Base-by-base conservation (phyloP, 2,797 vertebrate genomes). In the Aphelocoma californica region DNA sequence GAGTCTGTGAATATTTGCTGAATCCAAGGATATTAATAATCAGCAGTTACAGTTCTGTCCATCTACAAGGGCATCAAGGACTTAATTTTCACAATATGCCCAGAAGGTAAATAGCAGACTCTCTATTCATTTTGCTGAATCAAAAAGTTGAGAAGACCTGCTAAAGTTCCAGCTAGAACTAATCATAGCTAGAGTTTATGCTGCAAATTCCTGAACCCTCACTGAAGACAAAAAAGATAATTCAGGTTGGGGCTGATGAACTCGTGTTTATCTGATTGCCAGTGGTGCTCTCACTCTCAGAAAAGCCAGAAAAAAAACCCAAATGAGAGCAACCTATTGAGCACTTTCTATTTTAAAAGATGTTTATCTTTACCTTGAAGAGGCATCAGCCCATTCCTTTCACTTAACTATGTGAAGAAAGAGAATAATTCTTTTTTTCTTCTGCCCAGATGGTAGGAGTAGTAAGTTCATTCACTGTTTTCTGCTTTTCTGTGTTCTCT, bases 1-100 rank as follows among this genome's bases (percentile, higher is more conserved):
- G 6, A 91, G 25, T 58, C 81, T 92, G 58, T 71, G 73, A 83
- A n/a, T 81, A 88, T 81, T 88, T 81, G 69, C 91, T 91, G 85
- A 90, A 75, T 83, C 24, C 75, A 56, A 90, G 51, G 58, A 48
- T 83, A 66, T 81, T 81, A 79, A 69, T 73, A 74, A 82, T 64
- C 31, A 61, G 17, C 57, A 38, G 42, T 65, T 84, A 71, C 47
- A 75, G 36, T 48, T 89, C 58, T 73, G 58, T 86, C 75, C 57
- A 18, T 78, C 65, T 88, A 53, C 75, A 90, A 73, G 36, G 29
- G 29, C 47, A 81, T 53, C 70, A 84, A 80, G 66, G 47, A 91
- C 40, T 90, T 88, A 19, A 31, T 71, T 94, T 86, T 73, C 65
- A 58, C 69, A 81, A 38, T 65, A 83, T 72, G 58, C 47, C 69